These are phyloP conservation scores for Hephaestus fuliginosus DNA, from an alignment of 2,797 vertebrate genomes.

Conservation along the genomic window DNA sequence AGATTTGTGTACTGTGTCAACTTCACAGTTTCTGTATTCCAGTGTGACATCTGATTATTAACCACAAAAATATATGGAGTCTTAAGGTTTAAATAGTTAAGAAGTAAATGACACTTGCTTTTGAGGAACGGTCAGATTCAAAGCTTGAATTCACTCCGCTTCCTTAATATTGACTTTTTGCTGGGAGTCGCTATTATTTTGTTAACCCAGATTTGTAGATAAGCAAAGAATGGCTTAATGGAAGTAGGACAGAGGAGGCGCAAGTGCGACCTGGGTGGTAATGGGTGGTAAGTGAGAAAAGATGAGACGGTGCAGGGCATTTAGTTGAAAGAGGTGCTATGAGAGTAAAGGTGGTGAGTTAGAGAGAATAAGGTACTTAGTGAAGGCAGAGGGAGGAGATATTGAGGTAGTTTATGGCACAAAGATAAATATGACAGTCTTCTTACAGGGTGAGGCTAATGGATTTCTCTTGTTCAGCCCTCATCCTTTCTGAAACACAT, in stretches of 20 bases:
- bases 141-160: neutral
- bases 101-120: neutral
- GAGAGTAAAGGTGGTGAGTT: conserved; percentile 41
- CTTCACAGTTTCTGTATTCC: neutral
- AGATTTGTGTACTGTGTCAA: neutral
- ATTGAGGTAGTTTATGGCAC: conserved; percentile 49
- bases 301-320: conserved; percentile 23
- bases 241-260: neutral
- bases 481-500: conserved; percentile 60
- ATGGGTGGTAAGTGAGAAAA: conserved; percentile 42
- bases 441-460: conserved; percentile 62
- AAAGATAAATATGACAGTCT: conserved; percentile 61
- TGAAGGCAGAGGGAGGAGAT: conserved; percentile 19
- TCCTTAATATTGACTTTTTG: neutral
- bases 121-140: neutral
- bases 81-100: neutral
- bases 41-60: neutral
- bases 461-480: conserved; percentile 72
- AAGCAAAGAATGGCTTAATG: neutral
- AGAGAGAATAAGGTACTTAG: conserved; percentile 18
- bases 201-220: neutral
- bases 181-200: neutral
- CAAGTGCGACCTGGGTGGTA: neutral
- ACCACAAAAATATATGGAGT: neutral
- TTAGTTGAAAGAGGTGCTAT: conserved; percentile 30